Percentiles rank a stretch among this genome's conserved stretches.
Evolutionary conservation across 2,888 invertebrate genomes (phyloP).

Genomic region (Rapana venosa): DNA sequence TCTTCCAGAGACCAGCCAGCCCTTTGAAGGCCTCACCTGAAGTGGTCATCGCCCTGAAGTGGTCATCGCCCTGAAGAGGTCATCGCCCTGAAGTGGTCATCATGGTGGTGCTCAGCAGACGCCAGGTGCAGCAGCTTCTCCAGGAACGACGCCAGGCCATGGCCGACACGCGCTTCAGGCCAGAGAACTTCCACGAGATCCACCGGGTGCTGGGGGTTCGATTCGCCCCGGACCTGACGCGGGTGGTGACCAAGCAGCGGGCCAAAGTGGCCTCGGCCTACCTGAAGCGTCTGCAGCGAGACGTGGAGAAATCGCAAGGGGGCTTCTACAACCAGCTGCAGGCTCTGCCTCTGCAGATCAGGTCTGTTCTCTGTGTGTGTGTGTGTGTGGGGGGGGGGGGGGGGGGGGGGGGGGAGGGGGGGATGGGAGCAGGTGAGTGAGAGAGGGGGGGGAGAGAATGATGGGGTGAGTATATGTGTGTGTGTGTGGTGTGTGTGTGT

Average conservation of each 20-base stretch:
- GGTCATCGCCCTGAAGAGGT: too few species aligned
- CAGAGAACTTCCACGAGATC: conserved; percentile 34
- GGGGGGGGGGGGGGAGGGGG: not conserved
- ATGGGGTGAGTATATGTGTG: too few species aligned
- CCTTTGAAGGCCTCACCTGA: too few species aligned
- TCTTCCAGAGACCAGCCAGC: too few species aligned
- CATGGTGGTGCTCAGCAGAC: not conserved
- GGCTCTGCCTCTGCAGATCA: conserved; percentile 23
- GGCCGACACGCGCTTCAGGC: conserved; percentile 8
- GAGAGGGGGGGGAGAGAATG: not conserved
- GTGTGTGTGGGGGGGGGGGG: not conserved
- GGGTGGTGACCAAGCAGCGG: conserved; percentile 22
- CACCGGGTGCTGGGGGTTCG: conserved; percentile 19
- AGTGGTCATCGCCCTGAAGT: too few species aligned
- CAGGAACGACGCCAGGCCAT: conserved; percentile 7
- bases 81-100: not conserved
- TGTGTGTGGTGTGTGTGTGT: too few species aligned
- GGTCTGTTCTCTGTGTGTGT: not conserved
- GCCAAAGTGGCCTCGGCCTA: conserved; percentile 23
- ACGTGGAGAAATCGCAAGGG: conserved; percentile 20
- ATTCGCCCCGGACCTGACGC: conserved; percentile 19
- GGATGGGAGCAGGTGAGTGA: not conserved
- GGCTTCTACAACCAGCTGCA: conserved; percentile 27
- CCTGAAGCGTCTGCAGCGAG: conserved; percentile 22
- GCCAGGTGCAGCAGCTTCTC: not conserved